Conservation (phyloP, 2,888 invertebrate species). For the Drosophila putrida region DNA sequence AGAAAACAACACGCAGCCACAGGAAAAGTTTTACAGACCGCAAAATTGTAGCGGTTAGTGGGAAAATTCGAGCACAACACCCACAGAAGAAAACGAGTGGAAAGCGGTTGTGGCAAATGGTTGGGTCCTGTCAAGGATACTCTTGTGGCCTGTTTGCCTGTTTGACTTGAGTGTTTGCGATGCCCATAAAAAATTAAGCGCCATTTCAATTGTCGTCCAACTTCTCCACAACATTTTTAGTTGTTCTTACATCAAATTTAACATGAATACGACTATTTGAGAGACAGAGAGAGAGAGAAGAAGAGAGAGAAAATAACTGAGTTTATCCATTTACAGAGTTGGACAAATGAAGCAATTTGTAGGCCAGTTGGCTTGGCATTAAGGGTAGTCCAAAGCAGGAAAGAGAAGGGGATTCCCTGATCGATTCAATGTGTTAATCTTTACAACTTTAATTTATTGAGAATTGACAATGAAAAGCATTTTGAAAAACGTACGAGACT, state of each 20-base stretch:
- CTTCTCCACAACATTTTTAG: slow-evolving; percentile 21
- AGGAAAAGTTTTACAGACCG: slow-evolving; percentile 75
- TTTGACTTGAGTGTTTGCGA: slow-evolving; percentile 78
- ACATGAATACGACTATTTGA: slow-evolving; percentile 60
- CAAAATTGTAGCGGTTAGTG: slow-evolving; percentile 76
- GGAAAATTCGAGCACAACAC: slow-evolving; percentile 46
- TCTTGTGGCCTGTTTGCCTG: slow-evolving; percentile 61
- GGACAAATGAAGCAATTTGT: slow-evolving; percentile 75
- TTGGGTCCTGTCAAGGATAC: slow-evolving; percentile 68
- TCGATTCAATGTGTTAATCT: slow-evolving; percentile 14
- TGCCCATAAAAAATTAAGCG: slow-evolving; percentile 78
- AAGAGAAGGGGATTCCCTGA: not conserved
- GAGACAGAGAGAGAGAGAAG: not conserved
- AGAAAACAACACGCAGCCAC: slow-evolving; percentile 53
- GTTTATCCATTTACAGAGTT: slow-evolving; percentile 37
- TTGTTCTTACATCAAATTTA: slow-evolving; percentile 65
- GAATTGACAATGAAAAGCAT: slow-evolving; percentile 7
- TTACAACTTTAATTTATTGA: slow-evolving; percentile 16
- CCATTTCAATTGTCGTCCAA: slow-evolving; percentile 75
- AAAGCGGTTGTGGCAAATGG: slow-evolving; percentile 13
- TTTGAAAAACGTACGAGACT: slow-evolving; percentile 1
- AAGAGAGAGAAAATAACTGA: slow-evolving; percentile 16
- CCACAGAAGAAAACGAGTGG: slow-evolving; percentile 13
- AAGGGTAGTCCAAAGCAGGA: not conserved
- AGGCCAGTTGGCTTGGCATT: slow-evolving; percentile 46